phyloP scores from a whole-genome alignment of 2,113 vertebrate species.

The Ailuropoda melanoleuca region DNA sequence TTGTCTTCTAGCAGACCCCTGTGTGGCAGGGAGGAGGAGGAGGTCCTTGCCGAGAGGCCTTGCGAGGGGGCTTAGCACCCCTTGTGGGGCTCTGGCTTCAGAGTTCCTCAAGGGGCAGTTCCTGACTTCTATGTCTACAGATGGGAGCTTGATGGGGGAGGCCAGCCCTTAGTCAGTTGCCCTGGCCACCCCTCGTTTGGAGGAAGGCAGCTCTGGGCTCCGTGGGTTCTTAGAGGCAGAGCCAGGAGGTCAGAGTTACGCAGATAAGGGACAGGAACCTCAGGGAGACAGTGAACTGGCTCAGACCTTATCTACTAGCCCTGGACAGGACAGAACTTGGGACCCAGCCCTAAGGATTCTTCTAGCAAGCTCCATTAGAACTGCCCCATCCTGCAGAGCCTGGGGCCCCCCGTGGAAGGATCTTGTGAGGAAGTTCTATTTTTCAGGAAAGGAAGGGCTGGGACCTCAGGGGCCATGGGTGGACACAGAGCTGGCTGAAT shows the following conservation, averaged over 20 bases:
- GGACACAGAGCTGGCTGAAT: background rate
- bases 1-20: conserved; percentile 90
- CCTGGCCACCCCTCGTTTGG: background rate
- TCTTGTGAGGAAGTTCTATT: background rate
- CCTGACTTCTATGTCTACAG: background rate
- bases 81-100: background rate
- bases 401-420: background rate
- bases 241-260: background rate
- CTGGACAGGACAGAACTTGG: background rate
- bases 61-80: background rate
- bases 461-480: background rate
- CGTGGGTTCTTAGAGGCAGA: background rate
- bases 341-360: background rate
- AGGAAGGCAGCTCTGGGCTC: background rate
- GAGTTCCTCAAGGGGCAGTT: background rate
- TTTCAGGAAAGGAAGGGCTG: background rate
- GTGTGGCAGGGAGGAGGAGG: conserved; percentile 1
- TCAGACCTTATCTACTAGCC: background rate
- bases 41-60: background rate
- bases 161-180: background rate
- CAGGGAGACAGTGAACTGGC: background rate
- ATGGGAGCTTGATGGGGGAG: background rate
- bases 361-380: background rate
- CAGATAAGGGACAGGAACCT: background rate
- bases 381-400: background rate